Base-by-base conservation (phyloP, 2,888 invertebrate species). In the Seira musarum region DNA sequence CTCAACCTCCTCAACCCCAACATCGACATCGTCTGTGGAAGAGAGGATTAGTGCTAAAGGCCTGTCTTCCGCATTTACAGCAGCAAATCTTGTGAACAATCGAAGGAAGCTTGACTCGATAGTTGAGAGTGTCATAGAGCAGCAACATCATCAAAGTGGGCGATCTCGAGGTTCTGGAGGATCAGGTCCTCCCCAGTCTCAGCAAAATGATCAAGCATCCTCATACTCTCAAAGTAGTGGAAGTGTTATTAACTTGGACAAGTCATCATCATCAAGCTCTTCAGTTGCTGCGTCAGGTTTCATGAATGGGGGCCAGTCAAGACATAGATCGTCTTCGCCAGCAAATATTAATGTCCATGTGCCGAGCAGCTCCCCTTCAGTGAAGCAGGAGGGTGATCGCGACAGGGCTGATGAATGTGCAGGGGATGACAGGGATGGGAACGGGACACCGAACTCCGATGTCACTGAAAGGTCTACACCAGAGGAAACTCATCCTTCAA, bases 1-100 rank as follows among this genome's bases (percentile, higher is more conserved):
- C 87, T 91, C 81, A 90, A 91, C 79, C 93, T 87, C 93, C 92
- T 65, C 88, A 87, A 25, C 93, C 93, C 75, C 84, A 24, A 70
- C 85, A 15, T 70, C 80, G 1, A 75, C 83, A 1, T 76, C 79
- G 60, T 81, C 81, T 72, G 83, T 68, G 1, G 83, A 83, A 6
- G 82, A 81, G 53, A 69, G 83, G 35, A 83, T 83, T 21, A 83
- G 68, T 65, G 77, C 82, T 61, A 86, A 85, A 61, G 83, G 77
- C 53, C 74, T 86, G 30, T 82, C 86, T n/a, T 86, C 86, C 35
- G 86, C 86, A 25, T 86, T 86, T 68, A 82, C 86, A 21, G 81
- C 86, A 24, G 85, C 86, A 22, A 83, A 81, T 53, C 80, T 78
- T 40, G 75, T 72, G 68, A 80, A 81, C 69, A 82, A 80, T 80